A percentile compares a stretch with the other conserved stretches of the same genome.
Conservation (phyloP, 1,140 invertebrate genomes). For the Drosophila persimilis region DNA sequence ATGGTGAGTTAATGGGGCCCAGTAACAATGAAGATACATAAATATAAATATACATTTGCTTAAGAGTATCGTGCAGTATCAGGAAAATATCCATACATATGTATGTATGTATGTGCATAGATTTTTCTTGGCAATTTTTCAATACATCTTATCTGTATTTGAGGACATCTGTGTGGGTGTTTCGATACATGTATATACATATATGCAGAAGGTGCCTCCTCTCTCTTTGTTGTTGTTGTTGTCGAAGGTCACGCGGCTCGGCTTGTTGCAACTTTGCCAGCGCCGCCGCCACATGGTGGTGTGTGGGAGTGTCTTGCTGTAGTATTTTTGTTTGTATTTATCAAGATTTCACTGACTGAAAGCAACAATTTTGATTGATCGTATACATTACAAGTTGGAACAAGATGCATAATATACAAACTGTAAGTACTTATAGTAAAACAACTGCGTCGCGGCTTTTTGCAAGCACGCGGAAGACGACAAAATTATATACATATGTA, state of each 20-base stretch:
- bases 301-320: slow-evolving; percentile 18
- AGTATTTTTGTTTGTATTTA: slow-evolving; percentile 3
- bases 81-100: slow-evolving; percentile 15
- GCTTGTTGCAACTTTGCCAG: slow-evolving; percentile 10
- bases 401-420: neutral
- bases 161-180: neutral
- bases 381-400: too few species aligned
- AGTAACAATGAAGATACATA: neutral
- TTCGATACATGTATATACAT: slow-evolving; percentile 1
- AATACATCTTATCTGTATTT: slow-evolving; percentile 14
- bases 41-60: neutral
- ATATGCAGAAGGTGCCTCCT: slow-evolving; percentile 5
- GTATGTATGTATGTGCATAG: neutral
- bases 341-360: slow-evolving; percentile 2
- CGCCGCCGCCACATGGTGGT: slow-evolving; percentile 15
- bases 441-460: neutral
- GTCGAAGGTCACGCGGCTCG: slow-evolving; percentile 48
- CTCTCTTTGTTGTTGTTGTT: slow-evolving; percentile 43
- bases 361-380: too few species aligned
- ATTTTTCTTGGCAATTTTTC: slow-evolving; percentile 55
- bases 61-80: neutral
- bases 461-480: too few species aligned
- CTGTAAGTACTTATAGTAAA: neutral
- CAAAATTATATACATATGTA: too few species aligned
- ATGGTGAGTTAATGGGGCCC: slow-evolving; percentile 88